phyloP scores from a whole-genome alignment of 2,888 invertebrate species.

The Dynastes hyllus region DNA sequence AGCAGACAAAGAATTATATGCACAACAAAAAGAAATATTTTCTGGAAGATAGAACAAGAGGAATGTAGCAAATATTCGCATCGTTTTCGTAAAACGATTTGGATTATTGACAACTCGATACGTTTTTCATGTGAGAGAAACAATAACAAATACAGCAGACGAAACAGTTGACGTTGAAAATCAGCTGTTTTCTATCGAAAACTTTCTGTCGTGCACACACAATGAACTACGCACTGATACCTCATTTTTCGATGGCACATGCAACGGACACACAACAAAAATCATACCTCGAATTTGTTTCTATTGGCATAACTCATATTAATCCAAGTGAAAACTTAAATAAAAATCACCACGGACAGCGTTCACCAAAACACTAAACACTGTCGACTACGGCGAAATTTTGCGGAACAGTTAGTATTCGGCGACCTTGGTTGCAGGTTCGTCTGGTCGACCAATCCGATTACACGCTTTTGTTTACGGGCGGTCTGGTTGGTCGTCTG shows the following conservation, averaged over 20 bases:
- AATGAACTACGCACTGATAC: conserved; percentile 38
- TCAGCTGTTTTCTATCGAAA: conserved; percentile 78
- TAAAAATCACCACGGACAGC: conserved; percentile 48
- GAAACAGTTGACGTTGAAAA: conserved; percentile 67
- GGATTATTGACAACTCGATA: conserved; percentile 16
- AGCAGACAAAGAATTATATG: conserved; percentile 58
- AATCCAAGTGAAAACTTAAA: conserved; percentile 62
- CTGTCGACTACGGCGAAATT: conserved; percentile 51
- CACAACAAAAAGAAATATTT: conserved; percentile 50
- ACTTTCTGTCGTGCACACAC: conserved; percentile 58
- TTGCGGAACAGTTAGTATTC: conserved; percentile 62
- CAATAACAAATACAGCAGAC: conserved; percentile 46
- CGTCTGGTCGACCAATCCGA: conserved; percentile 49
- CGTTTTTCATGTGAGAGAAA: conserved; percentile 28
- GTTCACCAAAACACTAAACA: conserved; percentile 46
- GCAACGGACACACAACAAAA: conserved; percentile 41
- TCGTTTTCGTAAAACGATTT: background rate
- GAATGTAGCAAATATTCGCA: background rate
- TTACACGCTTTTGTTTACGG: conserved; percentile 66
- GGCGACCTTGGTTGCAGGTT: conserved; percentile 55
- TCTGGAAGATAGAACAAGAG: conserved; percentile 3
- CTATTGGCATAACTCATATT: conserved; percentile 78
- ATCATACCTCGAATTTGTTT: conserved; percentile 78
- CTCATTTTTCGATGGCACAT: conserved; percentile 42
- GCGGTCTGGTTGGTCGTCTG: conserved; percentile 60